Evolutionary conservation across 2,888 invertebrate genomes (phyloP).

Genomic region (Muscina levida): DNA sequence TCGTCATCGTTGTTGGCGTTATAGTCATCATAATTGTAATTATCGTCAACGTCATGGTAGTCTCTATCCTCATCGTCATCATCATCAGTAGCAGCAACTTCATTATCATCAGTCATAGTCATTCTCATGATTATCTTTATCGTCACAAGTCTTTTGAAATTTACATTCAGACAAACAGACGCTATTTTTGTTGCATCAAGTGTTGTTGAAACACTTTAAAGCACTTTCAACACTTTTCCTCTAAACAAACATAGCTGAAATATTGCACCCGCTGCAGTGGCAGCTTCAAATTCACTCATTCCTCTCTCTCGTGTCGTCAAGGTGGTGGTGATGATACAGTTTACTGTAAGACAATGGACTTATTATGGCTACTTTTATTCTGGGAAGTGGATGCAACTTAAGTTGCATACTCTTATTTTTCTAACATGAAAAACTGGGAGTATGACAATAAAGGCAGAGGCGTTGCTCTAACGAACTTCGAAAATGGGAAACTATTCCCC

Average conservation of each 20-base stretch:
- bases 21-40: not conserved
- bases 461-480: too few relatives aligned
- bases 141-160: too few relatives aligned
- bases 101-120: not conserved
- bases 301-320: not conserved
- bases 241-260: constrained; percentile 26
- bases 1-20: not conserved
- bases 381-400: constrained; percentile 11
- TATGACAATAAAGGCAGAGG: too few relatives aligned
- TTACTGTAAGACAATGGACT: constrained; percentile 3
- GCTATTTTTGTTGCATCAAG: constrained; percentile 3
- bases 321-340: too few relatives aligned
- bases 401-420: constrained; percentile 1
- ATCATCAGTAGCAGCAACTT: too few relatives aligned
- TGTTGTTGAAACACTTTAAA: constrained; percentile 22
- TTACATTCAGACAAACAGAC: constrained; percentile 5
- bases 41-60: not conserved
- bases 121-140: not conserved
- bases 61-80: not conserved
- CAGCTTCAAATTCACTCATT: not conserved
- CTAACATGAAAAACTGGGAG: too few relatives aligned
- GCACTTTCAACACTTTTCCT: constrained; percentile 28
- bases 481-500: too few relatives aligned
- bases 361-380: constrained; percentile 1
- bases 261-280: not conserved